Evolutionary conservation across 2,888 invertebrate genomes (phyloP).

Genomic region (Caenorhabditis virilis): DNA sequence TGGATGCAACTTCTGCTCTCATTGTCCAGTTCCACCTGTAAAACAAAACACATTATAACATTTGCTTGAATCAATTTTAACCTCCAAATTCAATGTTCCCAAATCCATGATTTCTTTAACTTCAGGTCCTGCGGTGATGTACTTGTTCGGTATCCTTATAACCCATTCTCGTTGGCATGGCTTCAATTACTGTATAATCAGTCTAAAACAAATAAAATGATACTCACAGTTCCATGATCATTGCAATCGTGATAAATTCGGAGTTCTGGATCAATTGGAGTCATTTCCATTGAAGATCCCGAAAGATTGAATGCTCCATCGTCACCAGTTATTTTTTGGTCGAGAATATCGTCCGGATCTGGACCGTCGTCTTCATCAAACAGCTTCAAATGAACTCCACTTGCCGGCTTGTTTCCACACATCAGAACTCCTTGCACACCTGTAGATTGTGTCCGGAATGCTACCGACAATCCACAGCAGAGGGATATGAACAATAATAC

Average conservation of each 20-base stretch:
- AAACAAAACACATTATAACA: not conserved
- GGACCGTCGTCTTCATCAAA: constrained; percentile 65
- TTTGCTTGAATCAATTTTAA: constrained; percentile 5
- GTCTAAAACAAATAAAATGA: not conserved
- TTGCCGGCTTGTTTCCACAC: constrained; percentile 59
- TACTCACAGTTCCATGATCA: constrained; percentile 55
- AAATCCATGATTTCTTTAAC: constrained; percentile 46
- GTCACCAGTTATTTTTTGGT: constrained; percentile 39
- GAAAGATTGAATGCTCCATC: constrained; percentile 59
- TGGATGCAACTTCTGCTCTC: constrained; percentile 57
- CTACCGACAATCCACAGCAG: constrained; percentile 7
- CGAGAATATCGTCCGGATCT: constrained; percentile 56
- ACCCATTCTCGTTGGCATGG: constrained; percentile 66
- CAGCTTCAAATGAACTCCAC: constrained; percentile 56
- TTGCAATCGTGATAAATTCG: constrained; percentile 66
- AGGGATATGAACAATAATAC: constrained; percentile 7
- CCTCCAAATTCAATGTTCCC: constrained; percentile 63
- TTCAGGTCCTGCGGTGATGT: constrained; percentile 55
- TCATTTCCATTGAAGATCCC: constrained; percentile 63
- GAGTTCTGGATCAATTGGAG: constrained; percentile 66
- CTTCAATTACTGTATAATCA: constrained; percentile 32
- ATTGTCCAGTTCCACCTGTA: constrained; percentile 59
- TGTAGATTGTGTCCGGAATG: constrained; percentile 54
- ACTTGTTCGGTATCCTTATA: constrained; percentile 64
- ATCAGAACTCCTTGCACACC: constrained; percentile 58